Percentiles rank a stretch among this genome's conserved stretches.
Evolutionary conservation across 2,888 invertebrate genomes (phyloP).

Genomic region (Crocallis elinguaria): DNA sequence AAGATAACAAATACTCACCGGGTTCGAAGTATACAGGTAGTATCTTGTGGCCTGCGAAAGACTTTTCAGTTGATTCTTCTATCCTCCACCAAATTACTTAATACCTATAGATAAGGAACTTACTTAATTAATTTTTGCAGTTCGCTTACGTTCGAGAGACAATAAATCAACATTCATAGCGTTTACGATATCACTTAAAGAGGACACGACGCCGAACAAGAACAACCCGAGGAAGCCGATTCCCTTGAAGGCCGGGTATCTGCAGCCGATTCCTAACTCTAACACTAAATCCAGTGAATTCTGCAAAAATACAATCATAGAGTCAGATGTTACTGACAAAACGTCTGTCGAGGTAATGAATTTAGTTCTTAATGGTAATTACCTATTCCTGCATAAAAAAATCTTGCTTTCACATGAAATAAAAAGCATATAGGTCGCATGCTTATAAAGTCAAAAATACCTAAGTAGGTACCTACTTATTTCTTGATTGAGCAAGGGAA

Average conservation of each 20-base stretch:
- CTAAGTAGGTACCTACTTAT: too few relatives aligned
- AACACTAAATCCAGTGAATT: constrained; percentile 43
- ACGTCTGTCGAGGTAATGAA: constrained; percentile 60
- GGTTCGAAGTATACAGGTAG: constrained; percentile 43
- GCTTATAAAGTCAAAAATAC: too few relatives aligned
- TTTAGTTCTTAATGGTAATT: too few relatives aligned
- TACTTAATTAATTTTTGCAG: constrained; percentile 42
- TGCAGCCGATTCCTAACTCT: constrained; percentile 49
- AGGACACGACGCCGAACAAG: constrained; percentile 57
- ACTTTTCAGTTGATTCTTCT: too few relatives aligned
- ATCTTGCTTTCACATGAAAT: too few relatives aligned
- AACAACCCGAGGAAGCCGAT: constrained; percentile 62
- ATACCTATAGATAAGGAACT: not conserved
- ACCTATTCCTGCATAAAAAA: too few relatives aligned
- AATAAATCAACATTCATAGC: constrained; percentile 65
- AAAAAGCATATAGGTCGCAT: too few relatives aligned
- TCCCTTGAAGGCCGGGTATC: constrained; percentile 55
- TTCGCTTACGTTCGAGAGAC: constrained; percentile 61
- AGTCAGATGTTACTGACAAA: constrained; percentile 69
- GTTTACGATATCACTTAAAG: constrained; percentile 68
- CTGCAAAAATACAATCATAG: constrained; percentile 70
- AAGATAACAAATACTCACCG: constrained; percentile 61
- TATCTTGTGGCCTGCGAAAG: too few relatives aligned
- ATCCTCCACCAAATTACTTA: too few relatives aligned
- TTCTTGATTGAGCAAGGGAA: too few relatives aligned